phyloP scores from a whole-genome alignment of 2,797 vertebrate species.

The Acrossocheilus wenchowensis region DNA sequence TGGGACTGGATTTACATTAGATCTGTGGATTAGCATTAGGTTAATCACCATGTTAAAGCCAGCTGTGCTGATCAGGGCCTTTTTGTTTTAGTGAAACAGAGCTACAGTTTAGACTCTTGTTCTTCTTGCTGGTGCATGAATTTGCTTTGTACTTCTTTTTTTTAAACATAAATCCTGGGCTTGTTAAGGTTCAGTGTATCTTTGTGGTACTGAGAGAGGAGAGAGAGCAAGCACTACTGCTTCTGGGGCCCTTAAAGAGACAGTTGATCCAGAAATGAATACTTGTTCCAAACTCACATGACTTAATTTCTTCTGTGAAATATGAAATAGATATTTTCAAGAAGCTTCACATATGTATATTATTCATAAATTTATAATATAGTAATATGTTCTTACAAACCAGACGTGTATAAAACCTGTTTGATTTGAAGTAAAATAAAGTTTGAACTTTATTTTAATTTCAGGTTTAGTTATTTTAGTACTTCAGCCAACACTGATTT shows the following conservation, averaged over 20 bases:
- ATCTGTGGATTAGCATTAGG: constrained; percentile 31
- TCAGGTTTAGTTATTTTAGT: background rate
- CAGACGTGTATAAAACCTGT: background rate
- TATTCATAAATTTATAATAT: background rate
- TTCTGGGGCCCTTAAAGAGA: background rate
- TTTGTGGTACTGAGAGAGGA: background rate
- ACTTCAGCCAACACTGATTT: background rate
- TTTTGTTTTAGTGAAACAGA: constrained; percentile 24
- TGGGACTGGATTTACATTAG: constrained; percentile 31
- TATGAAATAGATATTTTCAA: background rate
- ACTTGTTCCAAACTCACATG: background rate
- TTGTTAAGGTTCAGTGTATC: background rate
- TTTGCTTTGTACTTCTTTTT: constrained; percentile 12
- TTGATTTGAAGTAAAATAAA: too few species aligned
- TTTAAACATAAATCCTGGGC: background rate
- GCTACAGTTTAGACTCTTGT: constrained; percentile 20
- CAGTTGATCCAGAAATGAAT: background rate
- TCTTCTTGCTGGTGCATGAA: background rate
- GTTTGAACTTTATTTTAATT: too few species aligned
- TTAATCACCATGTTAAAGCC: constrained; percentile 41
- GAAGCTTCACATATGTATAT: background rate
- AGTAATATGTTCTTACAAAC: background rate
- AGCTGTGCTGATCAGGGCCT: constrained; percentile 28
- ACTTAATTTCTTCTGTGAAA: background rate
- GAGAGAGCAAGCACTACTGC: background rate